A percentile compares a stretch with the other conserved stretches of the same genome.
phyloP scores from a whole-genome alignment of 2,113 vertebrate species.

The Archocentrus centrarchus region DNA sequence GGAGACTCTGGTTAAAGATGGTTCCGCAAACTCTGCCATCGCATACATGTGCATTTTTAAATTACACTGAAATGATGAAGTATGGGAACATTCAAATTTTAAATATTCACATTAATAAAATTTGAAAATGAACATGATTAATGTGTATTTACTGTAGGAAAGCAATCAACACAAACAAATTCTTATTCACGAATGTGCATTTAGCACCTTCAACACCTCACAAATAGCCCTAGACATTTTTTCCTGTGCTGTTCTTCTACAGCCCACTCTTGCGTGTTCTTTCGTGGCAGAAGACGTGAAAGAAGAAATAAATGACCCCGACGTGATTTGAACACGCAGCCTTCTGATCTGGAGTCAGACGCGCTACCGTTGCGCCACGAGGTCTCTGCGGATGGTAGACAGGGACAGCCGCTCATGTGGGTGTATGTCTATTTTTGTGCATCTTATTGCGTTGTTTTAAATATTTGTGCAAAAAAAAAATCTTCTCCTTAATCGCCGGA shows the following conservation, averaged over 20 bases:
- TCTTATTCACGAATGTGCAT: too few species aligned
- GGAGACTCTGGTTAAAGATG: background rate
- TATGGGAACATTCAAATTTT: background rate
- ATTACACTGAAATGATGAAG: background rate
- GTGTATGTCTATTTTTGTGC: accelerated
- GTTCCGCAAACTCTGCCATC: too few species aligned
- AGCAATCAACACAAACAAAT: background rate
- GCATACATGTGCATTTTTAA: background rate
- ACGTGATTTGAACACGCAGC: constrained; percentile 79
- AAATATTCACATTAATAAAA: background rate
- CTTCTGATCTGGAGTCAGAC: constrained; percentile 80
- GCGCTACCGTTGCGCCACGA: constrained; percentile 77
- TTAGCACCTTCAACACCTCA: too few species aligned
- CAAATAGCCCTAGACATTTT: too few species aligned
- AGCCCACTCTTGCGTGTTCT: too few species aligned
- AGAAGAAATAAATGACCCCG: constrained; percentile 51
- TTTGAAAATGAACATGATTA: background rate
- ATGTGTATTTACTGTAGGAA: accelerated
- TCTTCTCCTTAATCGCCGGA: background rate
- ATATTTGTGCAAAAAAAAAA: background rate
- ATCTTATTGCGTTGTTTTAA: background rate
- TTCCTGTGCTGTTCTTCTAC: too few species aligned
- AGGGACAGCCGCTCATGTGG: accelerated
- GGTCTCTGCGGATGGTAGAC: accelerated
- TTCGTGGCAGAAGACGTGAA: background rate